These are phyloP conservation scores for Craniophora ligustri DNA, from an alignment of 2,888 invertebrate genomes.

Conservation along the genomic window DNA sequence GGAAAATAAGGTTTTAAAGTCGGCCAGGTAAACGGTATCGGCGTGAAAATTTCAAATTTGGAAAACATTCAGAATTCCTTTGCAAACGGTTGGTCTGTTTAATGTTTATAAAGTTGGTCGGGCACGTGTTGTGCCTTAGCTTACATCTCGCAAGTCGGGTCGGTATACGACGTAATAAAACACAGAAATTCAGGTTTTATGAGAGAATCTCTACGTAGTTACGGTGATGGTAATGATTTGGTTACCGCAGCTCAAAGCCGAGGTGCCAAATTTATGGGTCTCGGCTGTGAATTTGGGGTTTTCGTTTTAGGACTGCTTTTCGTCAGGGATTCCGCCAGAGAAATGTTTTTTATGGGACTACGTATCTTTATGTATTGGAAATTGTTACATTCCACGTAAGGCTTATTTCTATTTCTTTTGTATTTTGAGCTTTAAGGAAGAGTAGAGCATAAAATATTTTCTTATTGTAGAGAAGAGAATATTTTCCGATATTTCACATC, in stretches of 20 bases:
- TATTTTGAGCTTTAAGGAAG: not conserved
- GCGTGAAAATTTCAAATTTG: constrained; percentile 22
- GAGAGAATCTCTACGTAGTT: constrained; percentile 70
- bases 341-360: constrained; percentile 39
- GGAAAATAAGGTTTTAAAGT: constrained; percentile 46
- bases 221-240: constrained; percentile 68
- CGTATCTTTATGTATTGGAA: constrained; percentile 34
- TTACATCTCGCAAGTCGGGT: constrained; percentile 48
- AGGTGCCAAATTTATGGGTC: constrained; percentile 61
- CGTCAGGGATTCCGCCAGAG: constrained; percentile 17
- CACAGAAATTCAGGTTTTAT: constrained; percentile 69
- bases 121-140: constrained; percentile 52
- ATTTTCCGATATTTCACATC: too few species aligned
- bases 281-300: constrained; percentile 49
- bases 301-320: constrained; percentile 46
- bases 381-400: constrained; percentile 6
- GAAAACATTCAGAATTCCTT: constrained; percentile 29
- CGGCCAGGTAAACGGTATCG: constrained; percentile 64
- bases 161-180: constrained; percentile 70
- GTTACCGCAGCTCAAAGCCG: constrained; percentile 56
- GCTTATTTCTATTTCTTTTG: not conserved
- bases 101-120: constrained; percentile 37
- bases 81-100: constrained; percentile 22
- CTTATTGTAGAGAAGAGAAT: not conserved
- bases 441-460: not conserved